Evolutionary conservation across 1,140 invertebrate species (phyloP), one percentile per base, ranked within the genome.

Genomic region (Neuroterus valhalla): DNA sequence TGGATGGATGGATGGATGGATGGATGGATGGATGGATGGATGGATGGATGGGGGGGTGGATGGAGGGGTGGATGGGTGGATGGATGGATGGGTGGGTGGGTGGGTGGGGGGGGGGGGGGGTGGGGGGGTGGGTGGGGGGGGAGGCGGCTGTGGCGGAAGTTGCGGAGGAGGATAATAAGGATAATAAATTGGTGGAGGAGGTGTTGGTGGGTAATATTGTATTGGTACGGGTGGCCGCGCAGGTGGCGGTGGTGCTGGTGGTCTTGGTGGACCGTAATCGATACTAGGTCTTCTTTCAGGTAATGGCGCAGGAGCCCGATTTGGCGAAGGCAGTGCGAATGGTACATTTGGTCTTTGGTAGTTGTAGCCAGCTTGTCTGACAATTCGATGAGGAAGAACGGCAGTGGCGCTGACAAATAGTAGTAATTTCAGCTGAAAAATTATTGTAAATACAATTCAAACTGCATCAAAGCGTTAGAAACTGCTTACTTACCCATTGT

Each of bases 351-450:
- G 84, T 46, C 68, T 55, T 10, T 85, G 74, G 71, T 86, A 86
- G 31, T 72, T 76, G 66, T 86, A 86, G 67, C 84, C 85, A 21
- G 82, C 84, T 78, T 86, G 85, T 67, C 82, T 68, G 12, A 43
- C 21, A 0, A 66, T 72, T 50, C 77, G 71, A 43, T 46, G 55
- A 50, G n/a, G 52, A 5, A 31, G 5, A 66, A 21, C 45, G 72
- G 70, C 26, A 75, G 68, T 62, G 15, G 31, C 11, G 26, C 67
- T 76, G 19, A 85, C 42, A 17, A 77, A 48, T 46, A 86, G 44
- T 52, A 85, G 15, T 78, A 84, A 76, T 68, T 52, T 66, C 67
- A 81, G 26, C 85, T 86, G 38, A 46, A 74, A 76, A 31, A 26
- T 31, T 14, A 44, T 11, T 38, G 0, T 55, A 11, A 23, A 55